A percentile compares a stretch with the other conserved stretches of the same genome.
phyloP scores from a whole-genome alignment of 1,140 invertebrate species.

The Pectinophora gossypiella region DNA sequence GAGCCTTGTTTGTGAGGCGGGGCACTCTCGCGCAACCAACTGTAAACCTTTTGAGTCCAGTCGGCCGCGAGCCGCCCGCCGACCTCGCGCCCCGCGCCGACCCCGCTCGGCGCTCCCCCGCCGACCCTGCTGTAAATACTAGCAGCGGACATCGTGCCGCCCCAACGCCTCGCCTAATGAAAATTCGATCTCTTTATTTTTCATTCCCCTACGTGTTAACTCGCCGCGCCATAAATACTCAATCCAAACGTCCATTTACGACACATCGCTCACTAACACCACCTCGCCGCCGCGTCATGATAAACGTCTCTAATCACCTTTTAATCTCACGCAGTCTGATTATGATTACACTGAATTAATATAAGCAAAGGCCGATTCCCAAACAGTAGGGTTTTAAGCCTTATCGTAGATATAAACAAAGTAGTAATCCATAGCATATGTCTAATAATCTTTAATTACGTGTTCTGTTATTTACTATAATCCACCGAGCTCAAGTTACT shows the following conservation, averaged over 20 bases:
- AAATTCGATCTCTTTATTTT: conserved; percentile 67
- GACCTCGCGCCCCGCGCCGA: conserved; percentile 13
- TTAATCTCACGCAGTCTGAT: no score
- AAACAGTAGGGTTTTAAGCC: no score
- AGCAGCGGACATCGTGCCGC: conserved; percentile 58
- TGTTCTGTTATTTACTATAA: no score
- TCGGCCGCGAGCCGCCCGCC: conserved; percentile 40
- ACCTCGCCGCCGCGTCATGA: no score
- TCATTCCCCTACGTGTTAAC: conserved; percentile 40
- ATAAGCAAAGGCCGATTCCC: no score
- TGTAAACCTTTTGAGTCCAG: conserved; percentile 41
- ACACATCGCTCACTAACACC: no score
- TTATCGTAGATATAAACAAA: no score
- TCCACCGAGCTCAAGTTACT: no score
- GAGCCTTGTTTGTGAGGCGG: conserved; percentile 66
- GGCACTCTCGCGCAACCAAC: conserved; percentile 68
- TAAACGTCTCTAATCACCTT: no score
- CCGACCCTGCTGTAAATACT: conserved; percentile 46
- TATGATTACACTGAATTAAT: no score
- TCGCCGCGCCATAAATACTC: conserved; percentile 41
- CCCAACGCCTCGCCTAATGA: conserved; percentile 69
- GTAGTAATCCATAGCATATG: no score
- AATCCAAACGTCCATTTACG: conserved; percentile 43
- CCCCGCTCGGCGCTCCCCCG: conserved; percentile 13
- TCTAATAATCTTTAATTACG: no score